Evolutionary conservation across 2,797 vertebrate species (phyloP).

Genomic region (Phrynocephalus guinanensis): DNA sequence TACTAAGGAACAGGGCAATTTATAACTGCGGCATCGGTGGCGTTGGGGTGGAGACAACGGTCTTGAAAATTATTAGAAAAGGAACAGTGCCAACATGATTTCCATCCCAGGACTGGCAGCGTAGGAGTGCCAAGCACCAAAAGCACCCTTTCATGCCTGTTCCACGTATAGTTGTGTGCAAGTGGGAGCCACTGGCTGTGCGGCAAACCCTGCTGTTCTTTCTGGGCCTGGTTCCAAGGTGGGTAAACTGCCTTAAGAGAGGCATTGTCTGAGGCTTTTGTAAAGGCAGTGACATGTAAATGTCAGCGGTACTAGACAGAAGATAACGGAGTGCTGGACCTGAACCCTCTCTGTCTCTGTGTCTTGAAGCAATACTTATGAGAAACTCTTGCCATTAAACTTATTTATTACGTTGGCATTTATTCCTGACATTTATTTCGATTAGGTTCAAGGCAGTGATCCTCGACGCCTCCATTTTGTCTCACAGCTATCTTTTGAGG

Average conservation of each 20-base stretch:
- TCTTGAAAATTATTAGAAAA: constrained; percentile 10
- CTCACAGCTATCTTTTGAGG: not conserved
- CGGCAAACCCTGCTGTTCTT: not conserved
- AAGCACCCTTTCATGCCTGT: not conserved
- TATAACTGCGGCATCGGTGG: not conserved
- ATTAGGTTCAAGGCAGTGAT: not conserved
- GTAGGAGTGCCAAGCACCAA: not conserved
- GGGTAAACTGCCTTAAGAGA: not conserved
- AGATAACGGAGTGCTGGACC: not conserved
- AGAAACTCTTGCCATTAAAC: not conserved
- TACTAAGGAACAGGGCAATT: not conserved
- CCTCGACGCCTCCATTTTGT: not conserved
- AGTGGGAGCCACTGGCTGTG: not conserved
- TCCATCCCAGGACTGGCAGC: constrained; percentile 3
- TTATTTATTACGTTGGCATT: not conserved
- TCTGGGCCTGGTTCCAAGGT: constrained; percentile 9
- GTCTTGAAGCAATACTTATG: too few species aligned
- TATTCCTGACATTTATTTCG: too few species aligned
- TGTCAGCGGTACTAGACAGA: not conserved
- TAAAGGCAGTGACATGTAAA: constrained; percentile 2
- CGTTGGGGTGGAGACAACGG: not conserved
- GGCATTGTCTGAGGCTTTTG: not conserved
- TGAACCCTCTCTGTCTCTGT: not conserved
- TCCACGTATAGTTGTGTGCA: not conserved
- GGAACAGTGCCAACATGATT: not conserved